phyloP scores from a whole-genome alignment of 2,113 vertebrate genomes.

The Pachyramphus minor region DNA sequence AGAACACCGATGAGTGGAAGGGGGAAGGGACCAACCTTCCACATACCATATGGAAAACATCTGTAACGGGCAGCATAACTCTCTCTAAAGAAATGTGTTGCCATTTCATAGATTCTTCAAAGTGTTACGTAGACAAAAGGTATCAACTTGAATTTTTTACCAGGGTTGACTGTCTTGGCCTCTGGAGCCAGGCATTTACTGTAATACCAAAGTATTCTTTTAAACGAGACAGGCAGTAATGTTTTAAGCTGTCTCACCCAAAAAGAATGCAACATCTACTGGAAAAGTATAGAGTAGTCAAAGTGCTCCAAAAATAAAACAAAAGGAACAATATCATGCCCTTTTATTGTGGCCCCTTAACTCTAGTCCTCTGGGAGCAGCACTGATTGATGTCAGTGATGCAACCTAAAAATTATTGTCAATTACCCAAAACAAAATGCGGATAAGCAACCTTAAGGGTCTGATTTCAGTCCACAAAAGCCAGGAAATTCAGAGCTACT shows the following conservation, averaged over 20 bases:
- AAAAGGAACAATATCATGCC: conserved; percentile 41
- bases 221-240: conserved; percentile 18
- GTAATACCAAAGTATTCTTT: conserved; percentile 36
- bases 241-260: conserved; percentile 53
- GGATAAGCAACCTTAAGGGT: conserved; percentile 28
- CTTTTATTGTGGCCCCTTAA: conserved; percentile 57
- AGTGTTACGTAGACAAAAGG: conserved; percentile 19
- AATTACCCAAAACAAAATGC: conserved; percentile 63
- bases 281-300: conserved; percentile 58
- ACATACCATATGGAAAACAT: conserved; percentile 61
- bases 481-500: conserved; percentile 57
- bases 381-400: conserved; percentile 38
- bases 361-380: conserved; percentile 40
- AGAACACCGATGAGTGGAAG: conserved; percentile 55
- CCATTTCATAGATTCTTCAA: conserved; percentile 39
- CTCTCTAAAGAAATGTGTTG: conserved; percentile 16
- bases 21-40: conserved; percentile 25
- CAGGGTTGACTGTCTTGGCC: conserved; percentile 34
- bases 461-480: conserved; percentile 65
- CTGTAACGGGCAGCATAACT: conserved; percentile 20
- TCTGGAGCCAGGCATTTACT: conserved; percentile 28
- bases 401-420: conserved; percentile 64
- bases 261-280: conserved; percentile 55
- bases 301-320: conserved; percentile 60
- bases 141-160: conserved; percentile 57